Evolutionary conservation across 2,888 invertebrate genomes (phyloP).

Genomic region (Bembecia ichneumoniformis): DNA sequence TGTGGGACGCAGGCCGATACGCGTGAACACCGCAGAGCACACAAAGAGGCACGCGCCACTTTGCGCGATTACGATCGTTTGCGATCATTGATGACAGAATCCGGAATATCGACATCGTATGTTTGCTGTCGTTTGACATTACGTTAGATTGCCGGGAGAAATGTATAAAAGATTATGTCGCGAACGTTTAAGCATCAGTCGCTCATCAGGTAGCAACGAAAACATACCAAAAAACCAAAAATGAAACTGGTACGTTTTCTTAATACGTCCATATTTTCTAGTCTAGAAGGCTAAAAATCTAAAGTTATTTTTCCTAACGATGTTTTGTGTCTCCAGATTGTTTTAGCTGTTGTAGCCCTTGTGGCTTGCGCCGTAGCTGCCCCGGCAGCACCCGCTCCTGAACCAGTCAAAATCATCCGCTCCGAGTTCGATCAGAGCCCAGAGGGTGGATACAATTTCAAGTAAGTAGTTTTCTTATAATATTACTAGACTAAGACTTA

Average conservation of each 20-base stretch:
- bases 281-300: neutral
- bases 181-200: constrained; percentile 45
- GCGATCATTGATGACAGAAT: constrained; percentile 46
- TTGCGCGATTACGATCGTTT: constrained; percentile 7
- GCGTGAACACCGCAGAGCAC: neutral
- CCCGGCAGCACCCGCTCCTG: constrained; percentile 19
- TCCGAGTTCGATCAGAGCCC: constrained; percentile 30
- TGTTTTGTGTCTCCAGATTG: constrained; percentile 20
- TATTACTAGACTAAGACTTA: no score
- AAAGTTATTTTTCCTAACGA: neutral
- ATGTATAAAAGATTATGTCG: constrained; percentile 61
- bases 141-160: constrained; percentile 47
- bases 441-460: constrained; percentile 34
- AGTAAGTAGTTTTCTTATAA: constrained; percentile 21
- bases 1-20: constrained; percentile 18
- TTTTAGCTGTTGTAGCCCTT: constrained; percentile 32
- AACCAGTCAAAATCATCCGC: constrained; percentile 27
- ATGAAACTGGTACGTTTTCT: constrained; percentile 57
- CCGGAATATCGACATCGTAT: constrained; percentile 49
- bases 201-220: constrained; percentile 42
- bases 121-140: constrained; percentile 50
- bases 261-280: neutral
- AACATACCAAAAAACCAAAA: constrained; percentile 35
- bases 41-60: constrained; percentile 9
- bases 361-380: constrained; percentile 40